These are phyloP conservation scores for Epinephelus cyanopodus DNA, from an alignment of 2,113 vertebrate species.

Conservation along the genomic window DNA sequence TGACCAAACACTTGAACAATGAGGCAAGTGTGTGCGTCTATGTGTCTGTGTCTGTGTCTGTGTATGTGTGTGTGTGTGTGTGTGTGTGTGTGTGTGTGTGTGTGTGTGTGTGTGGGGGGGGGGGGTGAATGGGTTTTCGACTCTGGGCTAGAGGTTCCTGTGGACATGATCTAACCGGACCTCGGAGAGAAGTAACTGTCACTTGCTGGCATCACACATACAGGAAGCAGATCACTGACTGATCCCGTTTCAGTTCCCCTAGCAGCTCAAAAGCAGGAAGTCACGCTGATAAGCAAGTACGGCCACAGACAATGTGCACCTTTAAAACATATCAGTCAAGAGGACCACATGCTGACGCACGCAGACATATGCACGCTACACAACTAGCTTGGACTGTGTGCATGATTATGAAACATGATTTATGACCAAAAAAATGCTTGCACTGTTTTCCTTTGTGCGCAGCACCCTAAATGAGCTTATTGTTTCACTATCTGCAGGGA, in stretches of 20 bases:
- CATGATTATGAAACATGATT: conserved; percentile 45
- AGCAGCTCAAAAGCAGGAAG: conserved; percentile 70
- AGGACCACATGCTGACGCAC: conserved; percentile 6
- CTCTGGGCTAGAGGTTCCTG: conserved; percentile 8
- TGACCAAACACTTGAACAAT: conserved; percentile 12
- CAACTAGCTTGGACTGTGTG: conserved; percentile 3
- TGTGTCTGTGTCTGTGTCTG: too few relatives aligned
- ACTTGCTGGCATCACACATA: conserved; percentile 37
- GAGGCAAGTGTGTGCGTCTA: not conserved
- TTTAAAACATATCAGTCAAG: conserved; percentile 26
- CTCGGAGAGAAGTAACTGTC: conserved; percentile 42
- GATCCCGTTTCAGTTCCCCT: conserved; percentile 61
- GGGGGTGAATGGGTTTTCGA: not conserved
- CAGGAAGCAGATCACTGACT: conserved; percentile 68
- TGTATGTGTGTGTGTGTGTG: too few relatives aligned
- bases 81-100: too few relatives aligned
- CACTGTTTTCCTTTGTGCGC: conserved; percentile 35
- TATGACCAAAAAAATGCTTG: conserved; percentile 42
- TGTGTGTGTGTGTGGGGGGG: not conserved
- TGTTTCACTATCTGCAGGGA: conserved; percentile 54
- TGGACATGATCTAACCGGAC: conserved; percentile 5
- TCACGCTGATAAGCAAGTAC: conserved; percentile 53
- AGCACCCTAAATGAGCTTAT: conserved; percentile 47
- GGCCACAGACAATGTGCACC: conserved; percentile 43
- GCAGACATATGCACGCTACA: not conserved